These are phyloP conservation scores for Apostichopus leukothele DNA, from an alignment of 53 echinoderm and acorn worm species.

Conservation along the genomic window DNA sequence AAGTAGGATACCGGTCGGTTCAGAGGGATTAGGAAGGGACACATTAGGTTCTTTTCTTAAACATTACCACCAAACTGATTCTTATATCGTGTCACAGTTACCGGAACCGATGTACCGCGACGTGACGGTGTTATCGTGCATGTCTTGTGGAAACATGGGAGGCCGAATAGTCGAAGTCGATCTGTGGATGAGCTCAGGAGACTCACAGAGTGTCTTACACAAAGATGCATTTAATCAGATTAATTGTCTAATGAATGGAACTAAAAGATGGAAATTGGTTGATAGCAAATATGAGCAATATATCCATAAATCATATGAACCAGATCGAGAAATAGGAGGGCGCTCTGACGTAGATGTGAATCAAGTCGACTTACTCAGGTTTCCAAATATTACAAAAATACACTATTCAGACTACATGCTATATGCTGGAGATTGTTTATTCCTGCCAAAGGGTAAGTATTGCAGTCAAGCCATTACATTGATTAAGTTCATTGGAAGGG, in stretches of 20 bases:
- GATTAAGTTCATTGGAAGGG: not conserved
- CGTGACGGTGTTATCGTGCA: constrained; percentile 49
- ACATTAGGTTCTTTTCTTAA: constrained; percentile 57
- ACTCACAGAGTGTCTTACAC: constrained; percentile 62
- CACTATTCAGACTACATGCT: constrained; percentile 62
- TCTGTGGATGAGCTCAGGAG: constrained; percentile 75
- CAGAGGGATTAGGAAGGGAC: constrained; percentile 67
- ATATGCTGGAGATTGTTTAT: constrained; percentile 72
- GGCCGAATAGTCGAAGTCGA: constrained; percentile 61
- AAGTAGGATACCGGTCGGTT: constrained; percentile 60
- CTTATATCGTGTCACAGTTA: constrained; percentile 65
- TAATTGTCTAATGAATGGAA: constrained; percentile 73
- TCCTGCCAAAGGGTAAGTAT: constrained; percentile 60
- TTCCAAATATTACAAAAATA: constrained; percentile 59
- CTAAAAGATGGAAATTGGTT: constrained; percentile 70
- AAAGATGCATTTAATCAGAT: constrained; percentile 70
- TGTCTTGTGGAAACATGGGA: constrained; percentile 66
- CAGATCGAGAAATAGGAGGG: constrained; percentile 58
- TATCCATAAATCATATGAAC: constrained; percentile 65
- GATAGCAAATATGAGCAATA: constrained; percentile 60
- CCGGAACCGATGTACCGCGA: constrained; percentile 58
- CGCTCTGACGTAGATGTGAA: constrained; percentile 55
- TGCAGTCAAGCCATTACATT: not conserved
- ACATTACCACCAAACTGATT: constrained; percentile 50
- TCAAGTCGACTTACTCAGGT: constrained; percentile 58